Percentiles rank a stretch among this genome's conserved stretches.
These are phyloP conservation scores for Agriopis marginaria DNA, from an alignment of 2,888 invertebrate genomes.

Conservation along the genomic window DNA sequence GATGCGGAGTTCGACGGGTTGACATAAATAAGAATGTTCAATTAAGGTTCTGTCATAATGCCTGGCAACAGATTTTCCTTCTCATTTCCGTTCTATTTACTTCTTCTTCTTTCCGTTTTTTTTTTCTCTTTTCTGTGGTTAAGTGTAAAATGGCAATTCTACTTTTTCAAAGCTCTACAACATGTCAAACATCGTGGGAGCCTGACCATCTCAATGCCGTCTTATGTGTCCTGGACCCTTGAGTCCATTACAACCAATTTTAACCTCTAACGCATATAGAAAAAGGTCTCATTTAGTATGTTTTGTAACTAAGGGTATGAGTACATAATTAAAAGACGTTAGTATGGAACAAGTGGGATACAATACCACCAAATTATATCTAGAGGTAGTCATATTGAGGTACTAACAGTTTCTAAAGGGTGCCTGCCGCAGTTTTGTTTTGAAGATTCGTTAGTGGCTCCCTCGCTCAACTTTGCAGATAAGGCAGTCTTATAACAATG, in stretches of 20 bases:
- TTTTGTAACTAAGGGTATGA: constrained; percentile 26
- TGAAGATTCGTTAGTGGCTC: background rate
- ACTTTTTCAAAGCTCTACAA: constrained; percentile 45
- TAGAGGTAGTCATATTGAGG: background rate
- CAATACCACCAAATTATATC: constrained; percentile 20
- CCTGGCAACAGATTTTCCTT: too few species aligned
- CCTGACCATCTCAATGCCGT: constrained; percentile 74
- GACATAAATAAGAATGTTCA: too few species aligned
- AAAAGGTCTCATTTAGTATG: constrained; percentile 30
- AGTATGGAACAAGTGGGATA: constrained; percentile 32
- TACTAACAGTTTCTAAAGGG: background rate
- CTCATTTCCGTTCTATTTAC: too few species aligned
- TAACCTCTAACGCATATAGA: rapidly evolving
- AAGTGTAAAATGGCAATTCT: constrained; percentile 22
- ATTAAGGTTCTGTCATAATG: too few species aligned
- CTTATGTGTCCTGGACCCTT: constrained; percentile 59
- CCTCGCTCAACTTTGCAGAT: background rate
- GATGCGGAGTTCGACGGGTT: too few species aligned
- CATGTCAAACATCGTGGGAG: constrained; percentile 71
- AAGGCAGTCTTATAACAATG: constrained; percentile 21
- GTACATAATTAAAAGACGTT: constrained; percentile 56
- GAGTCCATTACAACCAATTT: constrained; percentile 45
- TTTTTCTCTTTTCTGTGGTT: background rate
- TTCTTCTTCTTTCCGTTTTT: too few species aligned
- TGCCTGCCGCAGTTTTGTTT: background rate